phyloP scores from a whole-genome alignment of 2,888 invertebrate species.

The Agriopis aurantiaria region DNA sequence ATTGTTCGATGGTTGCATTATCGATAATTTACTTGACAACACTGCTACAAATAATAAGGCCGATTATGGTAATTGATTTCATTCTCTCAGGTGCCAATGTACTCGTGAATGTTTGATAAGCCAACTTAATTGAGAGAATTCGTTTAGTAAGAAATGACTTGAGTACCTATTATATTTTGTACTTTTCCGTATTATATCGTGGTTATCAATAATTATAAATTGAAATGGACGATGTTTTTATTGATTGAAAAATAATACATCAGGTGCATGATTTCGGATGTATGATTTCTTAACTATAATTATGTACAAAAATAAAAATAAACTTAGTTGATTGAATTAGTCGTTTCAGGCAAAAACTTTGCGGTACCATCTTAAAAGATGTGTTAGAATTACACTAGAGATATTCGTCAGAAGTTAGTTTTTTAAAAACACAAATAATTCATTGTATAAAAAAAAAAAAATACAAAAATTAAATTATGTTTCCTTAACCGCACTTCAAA shows the following conservation, averaged over 20 bases:
- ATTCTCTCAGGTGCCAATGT: conserved; percentile 13
- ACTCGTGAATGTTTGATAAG: conserved; percentile 8
- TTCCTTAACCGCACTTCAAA: background rate
- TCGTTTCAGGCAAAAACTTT: no score
- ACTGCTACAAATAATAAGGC: conserved; percentile 10
- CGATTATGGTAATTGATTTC: conserved; percentile 16
- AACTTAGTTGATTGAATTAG: no score
- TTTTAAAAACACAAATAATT: no score
- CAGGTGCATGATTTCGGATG: background rate
- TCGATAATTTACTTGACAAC: conserved; percentile 30
- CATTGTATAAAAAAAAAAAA: background rate
- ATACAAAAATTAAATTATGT: background rate
- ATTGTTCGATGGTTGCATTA: conserved; percentile 50
- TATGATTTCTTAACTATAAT: background rate
- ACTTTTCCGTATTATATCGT: background rate
- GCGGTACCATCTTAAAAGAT: no score
- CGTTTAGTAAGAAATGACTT: background rate
- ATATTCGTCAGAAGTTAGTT: no score
- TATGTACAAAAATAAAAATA: background rate
- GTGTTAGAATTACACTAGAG: no score
- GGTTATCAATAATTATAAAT: conserved; percentile 7
- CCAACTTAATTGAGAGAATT: conserved; percentile 7
- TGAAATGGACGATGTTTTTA: conserved; percentile 5
- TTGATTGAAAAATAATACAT: conserved; percentile 12
- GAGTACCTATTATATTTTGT: background rate